Evolutionary conservation across 2,797 vertebrate genomes (phyloP), one percentile per base, ranked within the genome.

Genomic region (Enteromius unitaeniatus): DNA sequence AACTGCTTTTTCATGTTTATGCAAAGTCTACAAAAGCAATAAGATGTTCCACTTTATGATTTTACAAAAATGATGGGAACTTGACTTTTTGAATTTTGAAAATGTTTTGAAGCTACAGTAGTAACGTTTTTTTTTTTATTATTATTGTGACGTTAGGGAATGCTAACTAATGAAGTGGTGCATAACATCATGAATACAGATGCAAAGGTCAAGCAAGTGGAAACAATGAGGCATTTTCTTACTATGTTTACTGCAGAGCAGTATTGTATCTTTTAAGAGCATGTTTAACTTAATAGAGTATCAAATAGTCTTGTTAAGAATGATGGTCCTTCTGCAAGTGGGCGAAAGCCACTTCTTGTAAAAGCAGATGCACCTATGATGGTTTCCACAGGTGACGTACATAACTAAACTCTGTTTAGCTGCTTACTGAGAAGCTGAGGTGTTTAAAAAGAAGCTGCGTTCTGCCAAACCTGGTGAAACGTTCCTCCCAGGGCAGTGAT

Each of bases 171-270:
- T 51, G 62, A 62, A 74, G 49, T 75, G 82, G 62, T 58, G 31
- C 69, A 19, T 75, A 47, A 58, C 69, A 51, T 76, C 53, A 75
- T 85, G 77, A 84, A 72, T 17, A 75, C 62, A 15, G 21, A 62
- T 1, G 14, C 26, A 85, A 79, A 84, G 77, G 26, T 78, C 67
- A 55, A 83, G 53, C 23, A 53, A 65, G 26, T 82, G 60, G 69
- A 87, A 88, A 85, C 84, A 88, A 86, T 78, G 75, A 49, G 14
- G 65, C 49, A 85, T 60, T 78, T 78, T 77, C 80, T 80, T 60
- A 45, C 73, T 78, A 23, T 72, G 84, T 86, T 88, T 89, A 83
- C 68, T 77, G 62, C 60, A 72, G 31, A 79, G 68, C 28, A 78
- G 72, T 28, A 80, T n/a, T 45, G 37, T 76, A 55, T 76, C 47